A percentile compares a stretch with the other conserved stretches of the same genome.
These are phyloP conservation scores for Cheiracanthium punctorium DNA, from an alignment of 2,888 invertebrate genomes.

Conservation along the genomic window DNA sequence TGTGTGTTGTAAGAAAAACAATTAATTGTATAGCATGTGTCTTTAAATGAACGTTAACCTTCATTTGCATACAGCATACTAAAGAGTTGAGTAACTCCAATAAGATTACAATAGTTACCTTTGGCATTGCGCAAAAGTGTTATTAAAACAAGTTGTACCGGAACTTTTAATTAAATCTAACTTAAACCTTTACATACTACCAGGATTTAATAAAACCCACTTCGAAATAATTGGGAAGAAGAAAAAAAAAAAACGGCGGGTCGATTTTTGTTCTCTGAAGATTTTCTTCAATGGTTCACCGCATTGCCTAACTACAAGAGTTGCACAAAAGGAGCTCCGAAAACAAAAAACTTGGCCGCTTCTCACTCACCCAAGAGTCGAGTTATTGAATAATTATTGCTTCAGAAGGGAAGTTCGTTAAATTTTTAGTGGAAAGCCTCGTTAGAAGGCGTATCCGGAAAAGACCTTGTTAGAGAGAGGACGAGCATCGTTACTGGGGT, in stretches of 20 bases:
- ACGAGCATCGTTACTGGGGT: neutral
- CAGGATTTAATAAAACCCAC: neutral
- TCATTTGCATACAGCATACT: neutral
- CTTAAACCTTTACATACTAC: neutral
- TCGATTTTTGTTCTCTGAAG: neutral
- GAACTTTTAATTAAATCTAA: neutral
- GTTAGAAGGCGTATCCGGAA: conserved; percentile 12
- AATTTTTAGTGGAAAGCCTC: conserved; percentile 3
- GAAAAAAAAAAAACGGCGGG: neutral
- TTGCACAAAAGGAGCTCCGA: neutral
- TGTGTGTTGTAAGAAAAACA: no score
- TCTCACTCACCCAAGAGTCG: neutral
- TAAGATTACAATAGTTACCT: neutral
- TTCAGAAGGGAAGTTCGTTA: conserved; percentile 23
- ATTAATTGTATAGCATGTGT: no score
- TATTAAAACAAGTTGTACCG: neutral
- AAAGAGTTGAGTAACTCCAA: neutral
- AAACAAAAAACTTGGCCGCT: conserved; percentile 8
- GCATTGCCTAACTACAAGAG: neutral
- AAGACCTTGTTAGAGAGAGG: conserved; percentile 2
- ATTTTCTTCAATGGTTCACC: neutral
- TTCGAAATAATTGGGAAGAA: conserved; percentile 5
- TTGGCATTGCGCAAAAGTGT: neutral
- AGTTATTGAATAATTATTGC: neutral
- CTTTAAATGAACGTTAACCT: neutral